Evolutionary conservation across 2,888 invertebrate genomes (phyloP).

Genomic region (Brassicogethes aeneus): DNA sequence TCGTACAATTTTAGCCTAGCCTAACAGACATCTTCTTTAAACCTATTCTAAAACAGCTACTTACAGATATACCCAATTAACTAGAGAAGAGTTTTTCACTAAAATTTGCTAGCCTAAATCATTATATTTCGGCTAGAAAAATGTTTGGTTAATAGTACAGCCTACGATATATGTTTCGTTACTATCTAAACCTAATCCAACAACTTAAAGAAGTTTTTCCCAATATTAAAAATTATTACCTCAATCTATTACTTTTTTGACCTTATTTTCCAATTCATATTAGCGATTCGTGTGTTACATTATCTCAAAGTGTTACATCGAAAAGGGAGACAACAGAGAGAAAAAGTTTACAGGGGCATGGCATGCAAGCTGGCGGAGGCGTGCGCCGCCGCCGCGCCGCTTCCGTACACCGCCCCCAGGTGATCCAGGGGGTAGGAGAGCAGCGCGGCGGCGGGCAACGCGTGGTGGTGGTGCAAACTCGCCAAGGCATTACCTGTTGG

Average conservation of each 20-base stretch:
- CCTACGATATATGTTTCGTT: neutral
- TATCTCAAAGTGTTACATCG: too few species aligned
- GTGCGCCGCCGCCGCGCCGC: constrained; percentile 33
- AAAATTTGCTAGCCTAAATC: constrained; percentile 17
- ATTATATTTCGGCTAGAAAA: neutral
- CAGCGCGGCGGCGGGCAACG: constrained; percentile 44
- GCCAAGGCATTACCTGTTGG: constrained; percentile 90
- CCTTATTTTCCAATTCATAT: too few species aligned
- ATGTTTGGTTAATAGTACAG: neutral
- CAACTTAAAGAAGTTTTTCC: too few species aligned
- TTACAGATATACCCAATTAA: constrained; percentile 31
- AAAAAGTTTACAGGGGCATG: constrained; percentile 74
- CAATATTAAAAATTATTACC: too few species aligned
- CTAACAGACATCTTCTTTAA: constrained; percentile 28
- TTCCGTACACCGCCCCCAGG: constrained; percentile 53
- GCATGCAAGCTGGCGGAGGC: constrained; percentile 53
- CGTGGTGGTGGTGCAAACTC: constrained; percentile 68
- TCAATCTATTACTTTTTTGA: too few species aligned
- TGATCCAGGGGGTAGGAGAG: constrained; percentile 58
- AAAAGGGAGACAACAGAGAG: too few species aligned
- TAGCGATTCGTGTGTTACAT: too few species aligned
- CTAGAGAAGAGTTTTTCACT: constrained; percentile 24
- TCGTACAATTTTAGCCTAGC: constrained; percentile 30
- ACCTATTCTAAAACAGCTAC: constrained; percentile 33
- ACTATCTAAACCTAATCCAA: too few species aligned